These are phyloP conservation scores for Malurus cyaneus DNA, from an alignment of 2,113 vertebrate species.

Conservation along the genomic window DNA sequence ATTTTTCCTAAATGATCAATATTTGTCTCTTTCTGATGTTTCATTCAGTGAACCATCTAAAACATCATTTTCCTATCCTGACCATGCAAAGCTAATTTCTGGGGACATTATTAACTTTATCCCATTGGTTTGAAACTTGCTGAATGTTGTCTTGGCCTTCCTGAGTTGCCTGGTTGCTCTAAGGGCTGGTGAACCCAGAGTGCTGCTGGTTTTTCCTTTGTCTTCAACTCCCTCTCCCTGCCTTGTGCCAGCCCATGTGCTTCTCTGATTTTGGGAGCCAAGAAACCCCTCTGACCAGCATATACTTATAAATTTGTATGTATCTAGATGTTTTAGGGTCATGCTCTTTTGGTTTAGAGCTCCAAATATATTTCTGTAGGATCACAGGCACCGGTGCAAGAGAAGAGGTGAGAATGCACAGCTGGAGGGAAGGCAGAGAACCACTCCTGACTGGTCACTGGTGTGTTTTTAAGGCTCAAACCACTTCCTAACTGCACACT, in stretches of 20 bases:
- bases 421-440: background rate
- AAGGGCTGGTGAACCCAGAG: background rate
- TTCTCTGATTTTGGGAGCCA: background rate
- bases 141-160: background rate
- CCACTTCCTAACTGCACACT: background rate
- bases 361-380: background rate
- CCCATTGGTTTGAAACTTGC: background rate
- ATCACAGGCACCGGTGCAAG: background rate
- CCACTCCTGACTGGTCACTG: background rate
- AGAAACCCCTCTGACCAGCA: background rate
- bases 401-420: background rate
- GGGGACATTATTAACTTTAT: background rate
- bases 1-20: background rate
- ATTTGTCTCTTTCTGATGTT: background rate
- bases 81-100: background rate
- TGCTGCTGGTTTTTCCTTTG: background rate
- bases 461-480: background rate
- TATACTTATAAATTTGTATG: fast-evolving
- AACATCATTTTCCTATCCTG: background rate
- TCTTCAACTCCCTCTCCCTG: background rate
- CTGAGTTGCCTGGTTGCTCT: background rate
- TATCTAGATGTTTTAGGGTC: background rate
- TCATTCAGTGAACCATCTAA: background rate
- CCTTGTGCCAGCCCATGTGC: background rate
- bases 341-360: background rate